phyloP scores from a whole-genome alignment of 2,888 invertebrate species.

The Mechanitis mazaeus region DNA sequence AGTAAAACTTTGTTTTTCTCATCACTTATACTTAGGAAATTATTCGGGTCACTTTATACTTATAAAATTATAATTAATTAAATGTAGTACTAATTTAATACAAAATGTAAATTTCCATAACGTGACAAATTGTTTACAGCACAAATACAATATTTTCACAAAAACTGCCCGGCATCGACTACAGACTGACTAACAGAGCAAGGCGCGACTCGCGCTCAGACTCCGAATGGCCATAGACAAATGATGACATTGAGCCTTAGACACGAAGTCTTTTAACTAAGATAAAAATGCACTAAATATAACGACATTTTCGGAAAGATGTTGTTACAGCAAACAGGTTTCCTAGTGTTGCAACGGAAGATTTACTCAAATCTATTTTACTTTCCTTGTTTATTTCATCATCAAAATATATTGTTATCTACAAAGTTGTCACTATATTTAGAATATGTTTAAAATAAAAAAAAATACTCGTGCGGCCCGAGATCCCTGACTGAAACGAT shows the following conservation, averaged over 20 bases:
- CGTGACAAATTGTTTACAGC: not conserved
- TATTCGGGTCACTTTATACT: constrained; percentile 13
- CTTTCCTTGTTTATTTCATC: too few relatives aligned
- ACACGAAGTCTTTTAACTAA: too few relatives aligned
- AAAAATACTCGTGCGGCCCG: too few relatives aligned
- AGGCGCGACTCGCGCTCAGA: not conserved
- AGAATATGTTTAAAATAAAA: too few relatives aligned
- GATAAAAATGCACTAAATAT: too few relatives aligned
- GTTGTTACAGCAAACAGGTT: too few relatives aligned
- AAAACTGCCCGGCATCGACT: not conserved
- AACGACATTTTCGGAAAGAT: too few relatives aligned
- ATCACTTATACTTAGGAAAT: constrained; percentile 26
- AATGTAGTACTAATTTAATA: not conserved
- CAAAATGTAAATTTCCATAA: constrained; percentile 1
- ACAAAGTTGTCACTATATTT: too few relatives aligned
- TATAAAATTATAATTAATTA: not conserved
- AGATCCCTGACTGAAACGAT: too few relatives aligned
- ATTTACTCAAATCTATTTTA: too few relatives aligned
- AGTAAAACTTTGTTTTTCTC: not conserved
- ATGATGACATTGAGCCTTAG: not conserved
- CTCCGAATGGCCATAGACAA: constrained; percentile 1
- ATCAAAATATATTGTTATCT: too few relatives aligned
- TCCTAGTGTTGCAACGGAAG: too few relatives aligned
- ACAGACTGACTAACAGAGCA: not conserved
- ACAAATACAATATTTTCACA: not conserved